A percentile compares a stretch with the other conserved stretches of the same genome.
Conservation (phyloP, 2,113 vertebrate species). For the Rhadina sibilatrix region DNA sequence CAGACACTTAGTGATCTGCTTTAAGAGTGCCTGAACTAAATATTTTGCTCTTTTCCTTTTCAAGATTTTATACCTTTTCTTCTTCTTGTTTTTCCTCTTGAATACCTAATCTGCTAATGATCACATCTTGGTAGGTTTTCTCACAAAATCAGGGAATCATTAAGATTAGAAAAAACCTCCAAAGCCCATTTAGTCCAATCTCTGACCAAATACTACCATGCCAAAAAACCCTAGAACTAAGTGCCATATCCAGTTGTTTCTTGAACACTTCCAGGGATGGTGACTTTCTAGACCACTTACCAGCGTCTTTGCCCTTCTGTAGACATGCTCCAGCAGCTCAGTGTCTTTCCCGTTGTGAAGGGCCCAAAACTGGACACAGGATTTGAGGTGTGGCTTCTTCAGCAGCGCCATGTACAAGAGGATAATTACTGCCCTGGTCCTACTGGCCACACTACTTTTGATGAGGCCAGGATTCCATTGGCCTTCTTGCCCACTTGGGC, state of each 20-base stretch:
- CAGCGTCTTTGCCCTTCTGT: background rate
- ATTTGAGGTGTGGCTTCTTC: background rate
- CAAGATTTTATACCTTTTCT: background rate
- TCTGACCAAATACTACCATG: background rate
- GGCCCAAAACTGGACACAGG: background rate
- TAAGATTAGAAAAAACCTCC: background rate
- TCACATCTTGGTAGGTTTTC: accelerated
- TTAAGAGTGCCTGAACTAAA: background rate
- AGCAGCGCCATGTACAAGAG: background rate
- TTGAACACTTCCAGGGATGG: background rate
- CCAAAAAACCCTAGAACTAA: background rate
- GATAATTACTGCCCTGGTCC: background rate
- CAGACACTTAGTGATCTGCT: accelerated
- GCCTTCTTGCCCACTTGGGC: background rate
- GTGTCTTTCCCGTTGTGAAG: background rate
- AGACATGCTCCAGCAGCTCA: background rate
- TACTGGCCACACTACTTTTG: background rate
- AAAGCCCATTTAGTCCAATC: background rate
- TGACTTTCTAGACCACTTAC: background rate
- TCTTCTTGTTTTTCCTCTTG: background rate
- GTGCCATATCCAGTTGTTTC: background rate
- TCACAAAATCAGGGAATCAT: background rate
- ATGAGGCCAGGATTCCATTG: too few relatives aligned
- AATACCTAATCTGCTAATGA: background rate
- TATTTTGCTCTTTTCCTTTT: background rate